Evolutionary conservation across 30 jellyfish, hydroid and myxozoan species (phyloP), one percentile per base, ranked within the genome.

Genomic region (Aurelia sp.): DNA sequence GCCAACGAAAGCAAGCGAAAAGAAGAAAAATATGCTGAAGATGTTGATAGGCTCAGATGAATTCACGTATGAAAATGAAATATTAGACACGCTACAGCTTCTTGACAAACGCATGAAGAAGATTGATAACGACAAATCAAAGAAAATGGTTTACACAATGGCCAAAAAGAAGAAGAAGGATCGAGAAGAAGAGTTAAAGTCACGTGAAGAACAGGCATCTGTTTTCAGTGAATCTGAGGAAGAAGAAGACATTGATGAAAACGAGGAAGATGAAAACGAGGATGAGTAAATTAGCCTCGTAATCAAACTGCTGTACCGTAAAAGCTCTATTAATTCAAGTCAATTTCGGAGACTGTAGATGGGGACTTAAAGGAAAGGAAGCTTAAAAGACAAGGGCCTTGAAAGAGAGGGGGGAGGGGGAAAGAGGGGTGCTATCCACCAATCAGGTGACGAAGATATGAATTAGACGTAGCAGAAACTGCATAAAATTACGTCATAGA

Each of bases 1-100:
- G 58, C 92, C 85, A 2, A 82, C 70, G 31, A 85, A 60, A 8
- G 97, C 95, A 18, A 92, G 78, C 75, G 95, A 76, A 12, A 89
- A 79, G 81, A 88, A 86, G 89, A 81, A 66, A 15, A 79, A 77
- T 55, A 21, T 85, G 72, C 71, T 94, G 95, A 57, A 57, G 31
- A 27, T 88, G 84, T 48, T 88, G 27, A 85, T 88, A 33, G 96
- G 96, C 13, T 88, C 96, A 13, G 96, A 88, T 52, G 96, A 88
- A 35, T 88, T 88, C 79, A 62, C 72, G 44, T 88, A 88, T 59
- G 96, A 88, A 55, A 88, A 88, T 59, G 96, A 88, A 71, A 57
- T 88, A 22, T 73, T 74, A 20, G 96, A 88, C 78, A 58, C 88
- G 17, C 69, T 88, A 21, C 90, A 71, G 30, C 76, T 79, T 59